Evolutionary conservation across 2,888 invertebrate genomes (phyloP).

Genomic region (Pseudanteris insignis): DNA sequence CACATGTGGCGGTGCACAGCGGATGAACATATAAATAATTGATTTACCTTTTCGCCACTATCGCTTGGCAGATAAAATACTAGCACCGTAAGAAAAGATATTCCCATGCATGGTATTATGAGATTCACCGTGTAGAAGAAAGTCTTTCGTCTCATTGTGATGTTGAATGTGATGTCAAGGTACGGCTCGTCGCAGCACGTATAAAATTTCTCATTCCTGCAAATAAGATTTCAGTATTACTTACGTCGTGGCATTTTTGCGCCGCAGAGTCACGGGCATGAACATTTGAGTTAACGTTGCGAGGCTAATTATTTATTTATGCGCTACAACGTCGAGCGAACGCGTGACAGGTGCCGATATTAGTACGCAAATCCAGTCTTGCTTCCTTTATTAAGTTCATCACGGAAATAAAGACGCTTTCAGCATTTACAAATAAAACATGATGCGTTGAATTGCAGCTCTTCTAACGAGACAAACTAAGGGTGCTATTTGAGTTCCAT

Average conservation of each 20-base stretch:
- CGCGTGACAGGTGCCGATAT: too few relatives aligned
- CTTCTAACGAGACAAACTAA: too few relatives aligned
- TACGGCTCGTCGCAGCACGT: constrained; percentile 98
- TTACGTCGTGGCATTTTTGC: too few relatives aligned
- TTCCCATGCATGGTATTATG: constrained; percentile 96
- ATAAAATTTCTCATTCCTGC: constrained; percentile 90
- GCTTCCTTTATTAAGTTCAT: constrained; percentile 20
- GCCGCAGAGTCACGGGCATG: too few relatives aligned
- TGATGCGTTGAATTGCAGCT: too few relatives aligned
- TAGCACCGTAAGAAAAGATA: constrained; percentile 94
- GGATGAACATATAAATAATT: too few relatives aligned
- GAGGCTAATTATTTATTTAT: constrained; percentile 25
- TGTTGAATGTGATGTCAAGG: constrained; percentile 95
- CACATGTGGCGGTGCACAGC: too few relatives aligned
- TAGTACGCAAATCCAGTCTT: constrained; percentile 8
- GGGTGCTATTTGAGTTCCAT: too few relatives aligned
- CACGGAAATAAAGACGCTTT: too few relatives aligned
- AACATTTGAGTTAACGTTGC: constrained; percentile 2
- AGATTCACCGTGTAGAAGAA: constrained; percentile 97
- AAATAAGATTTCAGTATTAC: constrained; percentile 48
- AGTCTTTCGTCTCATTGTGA: constrained; percentile 95
- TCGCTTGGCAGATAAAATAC: constrained; percentile 98
- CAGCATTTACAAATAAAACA: too few relatives aligned
- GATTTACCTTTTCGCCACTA: constrained; percentile 93
- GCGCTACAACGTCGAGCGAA: too few relatives aligned